These are phyloP conservation scores for Triplophysa rosa DNA, from an alignment of 2,113 vertebrate genomes.

Conservation along the genomic window DNA sequence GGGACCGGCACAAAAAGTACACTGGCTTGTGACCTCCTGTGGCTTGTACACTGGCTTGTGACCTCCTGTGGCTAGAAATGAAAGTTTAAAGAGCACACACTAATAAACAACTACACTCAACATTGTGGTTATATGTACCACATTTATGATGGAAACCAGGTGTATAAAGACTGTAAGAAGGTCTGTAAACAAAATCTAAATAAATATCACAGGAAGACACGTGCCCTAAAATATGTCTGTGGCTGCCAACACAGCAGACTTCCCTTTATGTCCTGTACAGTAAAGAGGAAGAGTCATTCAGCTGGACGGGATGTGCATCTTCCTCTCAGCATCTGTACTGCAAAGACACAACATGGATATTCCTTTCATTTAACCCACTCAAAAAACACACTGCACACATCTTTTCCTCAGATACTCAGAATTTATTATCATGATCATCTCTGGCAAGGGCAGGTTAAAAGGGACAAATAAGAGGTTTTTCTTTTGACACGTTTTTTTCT, in stretches of 20 bases:
- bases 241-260: conserved; percentile 12
- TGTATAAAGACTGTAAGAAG: neutral
- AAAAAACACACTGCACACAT: neutral
- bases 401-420: neutral
- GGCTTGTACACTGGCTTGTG: too few species aligned
- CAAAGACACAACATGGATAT: neutral
- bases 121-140: neutral
- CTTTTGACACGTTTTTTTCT: too few species aligned
- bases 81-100: too few species aligned
- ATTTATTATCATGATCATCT: neutral
- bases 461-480: too few species aligned
- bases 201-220: neutral
- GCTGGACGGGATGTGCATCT: conserved; percentile 22
- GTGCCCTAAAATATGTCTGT: neutral
- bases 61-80: too few species aligned
- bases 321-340: neutral
- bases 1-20: too few species aligned
- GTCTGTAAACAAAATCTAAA: neutral
- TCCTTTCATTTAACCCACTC: neutral
- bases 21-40: too few species aligned
- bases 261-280: conserved; percentile 21
- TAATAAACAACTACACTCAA: neutral
- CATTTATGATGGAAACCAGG: neutral
- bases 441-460: neutral
- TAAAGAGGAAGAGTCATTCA: conserved; percentile 24